Base-by-base conservation (phyloP, 2,888 invertebrate species). In the Punctoribates punctum region DNA sequence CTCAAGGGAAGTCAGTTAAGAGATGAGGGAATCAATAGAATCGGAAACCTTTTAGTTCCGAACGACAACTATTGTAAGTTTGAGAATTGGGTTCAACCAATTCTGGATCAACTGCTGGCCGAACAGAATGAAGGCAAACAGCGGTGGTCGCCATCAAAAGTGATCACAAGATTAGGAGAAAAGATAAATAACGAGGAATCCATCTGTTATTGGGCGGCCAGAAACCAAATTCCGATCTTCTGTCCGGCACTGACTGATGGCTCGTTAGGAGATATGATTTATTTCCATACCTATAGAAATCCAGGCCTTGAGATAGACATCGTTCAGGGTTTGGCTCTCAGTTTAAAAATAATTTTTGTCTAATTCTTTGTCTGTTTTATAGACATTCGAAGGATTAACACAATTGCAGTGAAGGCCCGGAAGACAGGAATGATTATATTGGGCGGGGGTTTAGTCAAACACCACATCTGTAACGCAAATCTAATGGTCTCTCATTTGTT, bases 401-500 rank as follows among this genome's bases (percentile, higher is more conserved):
- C 91, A 25, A 94, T 98, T 88, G 93, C 98, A 20, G 92, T 97
- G 13, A 93, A 93, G 83, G 94, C 98, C 0, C 86, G 89, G 29
- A 91, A 94, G 82, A 91, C 93, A n/a, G 99, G 99, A 15, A 93
- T 98, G 89, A 91, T 99, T 54, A 96, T 99, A 78, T 85, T 98
- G 77, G 98, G 98, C 4, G 97, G 97, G 0, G 97, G 97, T 11
- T 86, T 99, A 0, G 88, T 98, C n/a, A 99, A 99, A 85, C 99
- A 99, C 85, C 99, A 99, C 83, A 96, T 98, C 81, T 96, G 95
- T 85, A 99, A 99, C 87, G 97, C 99, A 1, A 99, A 99, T 87
- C 87, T 99, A 76, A 99, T 99, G 99, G 90, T 90, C 85, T 84
- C 81, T 80, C 27, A 74, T 25, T 73, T 27, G 27, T 6, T 4